phyloP scores from a whole-genome alignment of 1,140 invertebrate species.

The Orius insidiosus region DNA sequence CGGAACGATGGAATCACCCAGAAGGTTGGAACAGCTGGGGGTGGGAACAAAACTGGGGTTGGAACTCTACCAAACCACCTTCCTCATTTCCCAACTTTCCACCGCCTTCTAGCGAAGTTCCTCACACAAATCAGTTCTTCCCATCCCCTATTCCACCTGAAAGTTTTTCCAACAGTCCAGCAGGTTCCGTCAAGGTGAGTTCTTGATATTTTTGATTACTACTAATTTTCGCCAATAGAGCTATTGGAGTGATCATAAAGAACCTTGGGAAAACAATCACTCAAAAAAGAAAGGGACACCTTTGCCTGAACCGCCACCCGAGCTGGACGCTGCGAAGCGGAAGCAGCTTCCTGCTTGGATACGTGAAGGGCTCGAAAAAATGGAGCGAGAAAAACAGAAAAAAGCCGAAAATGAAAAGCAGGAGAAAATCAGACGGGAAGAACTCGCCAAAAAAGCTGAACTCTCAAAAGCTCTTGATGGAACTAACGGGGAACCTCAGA shows the following conservation, averaged over 20 bases:
- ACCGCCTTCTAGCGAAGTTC: too few species aligned
- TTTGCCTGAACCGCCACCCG: slow-evolving; percentile 3
- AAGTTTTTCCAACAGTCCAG: too few species aligned
- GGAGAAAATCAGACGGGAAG: slow-evolving; percentile 41
- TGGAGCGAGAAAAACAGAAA: slow-evolving; percentile 87
- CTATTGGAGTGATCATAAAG: too few species aligned
- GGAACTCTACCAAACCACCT: slow-evolving; percentile 12
- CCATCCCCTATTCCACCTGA: too few species aligned
- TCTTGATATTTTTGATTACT: too few species aligned
- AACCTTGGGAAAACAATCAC: too few species aligned
- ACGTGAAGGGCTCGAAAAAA: slow-evolving; percentile 87
- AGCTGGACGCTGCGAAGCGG: slow-evolving; percentile 68
- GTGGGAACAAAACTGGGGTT: slow-evolving; percentile 28
- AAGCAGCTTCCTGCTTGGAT: slow-evolving; percentile 91
- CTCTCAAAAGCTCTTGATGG: background rate
- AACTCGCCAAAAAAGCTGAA: slow-evolving; percentile 28
- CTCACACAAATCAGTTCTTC: too few species aligned
- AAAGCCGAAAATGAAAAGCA: slow-evolving; percentile 63
- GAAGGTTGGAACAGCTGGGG: slow-evolving; percentile 25
- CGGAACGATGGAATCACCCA: slow-evolving; percentile 19
- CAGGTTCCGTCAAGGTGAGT: too few species aligned
- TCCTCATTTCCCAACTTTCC: too few species aligned
- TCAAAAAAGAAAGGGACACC: background rate
- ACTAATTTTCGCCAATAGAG: too few species aligned
- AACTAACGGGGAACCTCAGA: slow-evolving; percentile 26